Evolutionary conservation across 2,888 invertebrate genomes (phyloP).

Genomic region (Nasonovia ribisnigri): DNA sequence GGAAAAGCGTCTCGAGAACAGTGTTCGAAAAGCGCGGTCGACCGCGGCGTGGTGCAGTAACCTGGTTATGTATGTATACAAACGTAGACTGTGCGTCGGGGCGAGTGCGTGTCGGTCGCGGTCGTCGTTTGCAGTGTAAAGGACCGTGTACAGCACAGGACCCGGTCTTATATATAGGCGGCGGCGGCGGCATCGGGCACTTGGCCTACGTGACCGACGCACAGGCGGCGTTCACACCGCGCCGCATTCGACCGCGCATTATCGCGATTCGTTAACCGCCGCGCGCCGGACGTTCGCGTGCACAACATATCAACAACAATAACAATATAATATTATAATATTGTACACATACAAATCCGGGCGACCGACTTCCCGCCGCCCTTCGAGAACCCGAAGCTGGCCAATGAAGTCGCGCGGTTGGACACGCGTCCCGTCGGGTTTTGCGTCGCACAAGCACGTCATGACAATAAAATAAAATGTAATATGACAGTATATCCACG

Average conservation of each 20-base stretch:
- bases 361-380: background rate
- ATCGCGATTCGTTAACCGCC: background rate
- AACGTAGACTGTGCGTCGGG: background rate
- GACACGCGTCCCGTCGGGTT: background rate
- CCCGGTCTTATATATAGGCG: constrained; percentile 37
- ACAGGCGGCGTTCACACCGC: constrained; percentile 47
- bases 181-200: constrained; percentile 6
- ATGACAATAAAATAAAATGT: background rate
- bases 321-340: background rate
- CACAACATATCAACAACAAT: background rate
- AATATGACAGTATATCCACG: background rate
- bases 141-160: background rate
- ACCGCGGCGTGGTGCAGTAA: background rate
- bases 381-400: background rate
- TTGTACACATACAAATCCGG: background rate
- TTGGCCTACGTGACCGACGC: constrained; percentile 56
- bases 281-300: background rate
- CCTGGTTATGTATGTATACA: background rate
- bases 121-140: constrained; percentile 19
- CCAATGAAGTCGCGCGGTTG: background rate
- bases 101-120: background rate
- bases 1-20: background rate
- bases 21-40: background rate
- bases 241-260: background rate
- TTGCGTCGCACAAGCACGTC: background rate